These are phyloP conservation scores for Gallirallus australis DNA, from an alignment of 2,797 vertebrate species.

Conservation along the genomic window DNA sequence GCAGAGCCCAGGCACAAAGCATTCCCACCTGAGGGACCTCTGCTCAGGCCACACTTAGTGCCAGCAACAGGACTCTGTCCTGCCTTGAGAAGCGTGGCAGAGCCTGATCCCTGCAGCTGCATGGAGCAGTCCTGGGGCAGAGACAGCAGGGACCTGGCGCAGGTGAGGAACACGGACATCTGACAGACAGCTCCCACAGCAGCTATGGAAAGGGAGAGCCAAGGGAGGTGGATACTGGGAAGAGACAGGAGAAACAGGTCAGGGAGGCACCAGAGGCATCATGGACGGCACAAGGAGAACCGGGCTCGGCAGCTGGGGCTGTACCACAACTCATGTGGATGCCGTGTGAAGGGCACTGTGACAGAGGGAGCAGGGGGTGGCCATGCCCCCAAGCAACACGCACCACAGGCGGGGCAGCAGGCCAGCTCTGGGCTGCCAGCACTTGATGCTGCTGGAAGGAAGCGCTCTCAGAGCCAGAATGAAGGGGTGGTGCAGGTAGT, in stretches of 20 bases:
- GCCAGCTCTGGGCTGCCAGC: fast-evolving
- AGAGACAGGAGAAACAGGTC: neutral
- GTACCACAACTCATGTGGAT: fast-evolving
- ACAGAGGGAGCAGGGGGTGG: neutral
- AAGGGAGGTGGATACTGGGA: neutral
- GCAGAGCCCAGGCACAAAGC: neutral
- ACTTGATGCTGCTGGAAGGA: neutral
- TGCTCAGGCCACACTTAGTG: neutral
- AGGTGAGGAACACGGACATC: fast-evolving
- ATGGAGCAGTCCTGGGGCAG: neutral
- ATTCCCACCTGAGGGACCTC: neutral
- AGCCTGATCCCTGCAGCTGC: neutral
- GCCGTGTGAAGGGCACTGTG: fast-evolving
- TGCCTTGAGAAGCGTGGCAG: neutral
- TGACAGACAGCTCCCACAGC: fast-evolving
- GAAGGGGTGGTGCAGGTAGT: neutral
- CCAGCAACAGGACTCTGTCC: neutral
- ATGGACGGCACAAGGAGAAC: neutral
- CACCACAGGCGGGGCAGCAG: neutral
- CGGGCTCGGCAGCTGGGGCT: neutral
- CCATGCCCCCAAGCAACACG: fast-evolving
- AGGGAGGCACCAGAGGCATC: neutral
- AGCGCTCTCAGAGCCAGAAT: neutral
- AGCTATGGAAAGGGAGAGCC: neutral
- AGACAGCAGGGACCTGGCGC: fast-evolving